Evolutionary conservation across 1,140 invertebrate species (phyloP).

Genomic region (Pogonomyrmex barbatus): DNA sequence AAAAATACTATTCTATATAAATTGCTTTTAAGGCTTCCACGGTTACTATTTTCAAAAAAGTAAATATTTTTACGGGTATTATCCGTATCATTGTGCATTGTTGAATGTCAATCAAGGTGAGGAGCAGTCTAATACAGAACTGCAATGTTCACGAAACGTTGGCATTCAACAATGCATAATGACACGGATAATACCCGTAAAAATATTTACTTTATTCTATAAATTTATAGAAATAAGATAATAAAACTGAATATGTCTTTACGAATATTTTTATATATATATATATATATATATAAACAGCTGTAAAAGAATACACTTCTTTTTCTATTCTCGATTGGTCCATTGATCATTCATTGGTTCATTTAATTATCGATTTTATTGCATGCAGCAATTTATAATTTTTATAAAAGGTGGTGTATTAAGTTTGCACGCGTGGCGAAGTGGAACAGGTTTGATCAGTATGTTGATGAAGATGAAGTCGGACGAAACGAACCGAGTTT

Average conservation of each 20-base stretch:
- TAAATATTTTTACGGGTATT: too few species aligned
- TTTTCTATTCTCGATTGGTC: not conserved
- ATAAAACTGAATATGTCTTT: not conserved
- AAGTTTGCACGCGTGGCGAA: not conserved
- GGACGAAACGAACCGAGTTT: slow-evolving; percentile 52
- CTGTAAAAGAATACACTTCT: not conserved
- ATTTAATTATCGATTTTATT: not conserved
- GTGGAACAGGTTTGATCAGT: slow-evolving; percentile 27
- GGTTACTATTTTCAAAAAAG: too few species aligned
- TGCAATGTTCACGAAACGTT: too few species aligned
- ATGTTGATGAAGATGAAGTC: slow-evolving; percentile 56
- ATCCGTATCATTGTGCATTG: too few species aligned
- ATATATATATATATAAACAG: not conserved
- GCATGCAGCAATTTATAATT: not conserved
- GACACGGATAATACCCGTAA: too few species aligned
- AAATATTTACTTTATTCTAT: too few species aligned
- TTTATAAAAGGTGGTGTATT: not conserved
- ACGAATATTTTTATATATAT: not conserved
- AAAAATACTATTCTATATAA: too few species aligned
- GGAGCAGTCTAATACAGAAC: too few species aligned
- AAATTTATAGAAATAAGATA: not conserved
- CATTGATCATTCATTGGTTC: not conserved
- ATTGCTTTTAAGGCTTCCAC: too few species aligned
- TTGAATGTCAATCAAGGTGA: too few species aligned
- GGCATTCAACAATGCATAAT: too few species aligned